Evolutionary conservation across 2,797 vertebrate species (phyloP), one percentile per base, ranked within the genome.

Genomic region (Manis pentadactyla): DNA sequence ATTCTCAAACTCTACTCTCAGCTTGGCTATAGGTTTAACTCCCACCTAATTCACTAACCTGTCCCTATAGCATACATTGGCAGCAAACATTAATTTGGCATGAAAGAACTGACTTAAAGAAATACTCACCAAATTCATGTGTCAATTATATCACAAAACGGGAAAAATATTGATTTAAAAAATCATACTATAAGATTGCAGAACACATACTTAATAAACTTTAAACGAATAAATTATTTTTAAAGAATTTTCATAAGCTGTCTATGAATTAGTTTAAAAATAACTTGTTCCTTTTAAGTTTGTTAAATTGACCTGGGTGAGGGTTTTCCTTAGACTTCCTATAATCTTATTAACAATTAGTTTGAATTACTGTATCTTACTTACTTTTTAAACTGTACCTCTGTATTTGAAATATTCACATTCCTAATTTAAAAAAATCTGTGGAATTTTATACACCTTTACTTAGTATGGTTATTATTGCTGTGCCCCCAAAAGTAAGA

Each of bases 241-340:
- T 82, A 75, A 83, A 59, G 42, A 74, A 55, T 64, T 61, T 91
- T 61, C 31, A 82, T 61, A 88, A 86, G 53, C 51, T 69, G 10
- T 39, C 53, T 29, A 53, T 49, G 29, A 93, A 55, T 49, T 77
- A 71, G 27, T 63, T 90, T 85, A 31, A 34, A 95, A 94, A 95
- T 71, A 73, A 75, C n/a, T 69, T 83, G 53, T 57, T 81, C 6
- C 88, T 90, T 75, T 74, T 57, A 96, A 88, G 39, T 87, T 78
- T 88, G 11, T 82, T 82, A 90, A 87, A 66, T 21, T 88, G 37
- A 93, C 69, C 23, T 79, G 46, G 87, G 18, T 77, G 11, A 87
- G 10, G 2, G 19, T 63, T 94, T 96, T 96, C 61, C 64, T 82
- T 74, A 49, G 31, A 96, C 46, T 46, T 46, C 46, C 46, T 46